A percentile compares a stretch with the other conserved stretches of the same genome.
phyloP scores from a whole-genome alignment of 37 sponge, comb jelly and placozoan species.

The Mnemiopsis leidyi region DNA sequence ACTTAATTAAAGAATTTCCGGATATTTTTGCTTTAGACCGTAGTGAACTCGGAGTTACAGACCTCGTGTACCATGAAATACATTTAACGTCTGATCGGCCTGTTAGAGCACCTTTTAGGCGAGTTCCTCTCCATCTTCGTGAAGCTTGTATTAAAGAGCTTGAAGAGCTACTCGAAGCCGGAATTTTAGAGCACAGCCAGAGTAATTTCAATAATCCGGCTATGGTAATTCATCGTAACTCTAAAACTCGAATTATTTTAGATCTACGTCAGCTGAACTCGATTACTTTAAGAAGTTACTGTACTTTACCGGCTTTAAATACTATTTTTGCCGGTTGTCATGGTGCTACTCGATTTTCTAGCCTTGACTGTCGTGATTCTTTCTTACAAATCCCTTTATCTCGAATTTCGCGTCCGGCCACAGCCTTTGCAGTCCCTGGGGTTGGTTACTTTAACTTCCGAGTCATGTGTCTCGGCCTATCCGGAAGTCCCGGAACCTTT shows the following conservation, averaged over 20 bases:
- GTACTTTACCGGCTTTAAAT: conserved; percentile 74
- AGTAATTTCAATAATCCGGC: conserved; percentile 80
- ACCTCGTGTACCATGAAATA: conserved; percentile 67
- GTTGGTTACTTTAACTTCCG: conserved; percentile 72
- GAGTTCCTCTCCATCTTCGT: conserved; percentile 71
- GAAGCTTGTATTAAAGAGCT: conserved; percentile 68
- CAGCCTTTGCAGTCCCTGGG: conserved; percentile 74
- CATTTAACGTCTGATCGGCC: conserved; percentile 55
- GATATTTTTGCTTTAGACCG: neutral
- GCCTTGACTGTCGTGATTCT: conserved; percentile 69
- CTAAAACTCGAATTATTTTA: conserved; percentile 69
- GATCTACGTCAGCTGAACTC: conserved; percentile 77
- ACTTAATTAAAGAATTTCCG: neutral
- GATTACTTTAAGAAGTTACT: conserved; percentile 71
- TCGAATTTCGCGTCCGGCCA: conserved; percentile 64
- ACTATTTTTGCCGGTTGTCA: conserved; percentile 73
- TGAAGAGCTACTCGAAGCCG: conserved; percentile 68
- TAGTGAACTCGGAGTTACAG: conserved; percentile 66
- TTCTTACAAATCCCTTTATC: conserved; percentile 75
- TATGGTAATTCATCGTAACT: conserved; percentile 69
- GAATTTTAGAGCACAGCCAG: conserved; percentile 72
- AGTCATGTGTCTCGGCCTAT: conserved; percentile 69
- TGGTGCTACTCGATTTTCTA: conserved; percentile 69
- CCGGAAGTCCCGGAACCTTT: conserved; percentile 72
- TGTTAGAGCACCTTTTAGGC: conserved; percentile 68